These are phyloP conservation scores for Darevskia mixta DNA, from an alignment of 2,797 vertebrate species.

Conservation along the genomic window DNA sequence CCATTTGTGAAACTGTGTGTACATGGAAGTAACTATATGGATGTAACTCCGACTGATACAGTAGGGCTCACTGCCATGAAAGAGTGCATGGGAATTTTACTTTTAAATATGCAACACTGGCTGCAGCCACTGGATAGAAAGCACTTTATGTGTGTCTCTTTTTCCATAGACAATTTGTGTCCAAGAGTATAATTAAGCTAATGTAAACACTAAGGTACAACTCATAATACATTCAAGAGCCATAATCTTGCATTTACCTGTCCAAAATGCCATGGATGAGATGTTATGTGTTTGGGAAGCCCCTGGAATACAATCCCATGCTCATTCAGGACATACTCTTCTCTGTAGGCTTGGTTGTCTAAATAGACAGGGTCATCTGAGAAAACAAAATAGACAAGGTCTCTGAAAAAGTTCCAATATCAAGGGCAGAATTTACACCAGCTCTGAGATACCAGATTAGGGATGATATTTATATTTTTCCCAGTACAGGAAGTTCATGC, in stretches of 20 bases:
- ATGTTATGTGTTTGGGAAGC: slow-evolving; percentile 78
- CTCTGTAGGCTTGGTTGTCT: slow-evolving; percentile 82
- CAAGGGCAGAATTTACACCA: background rate
- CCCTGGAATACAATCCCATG: slow-evolving; percentile 86
- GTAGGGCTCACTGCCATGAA: background rate
- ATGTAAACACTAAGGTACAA: background rate
- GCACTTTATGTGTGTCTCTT: background rate
- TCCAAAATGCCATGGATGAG: slow-evolving; percentile 86
- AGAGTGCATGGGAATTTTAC: background rate
- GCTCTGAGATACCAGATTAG: too few species aligned
- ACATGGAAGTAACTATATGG: background rate
- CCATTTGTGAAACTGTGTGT: too few species aligned
- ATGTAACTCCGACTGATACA: background rate
- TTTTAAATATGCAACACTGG: background rate
- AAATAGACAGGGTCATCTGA: slow-evolving; percentile 87
- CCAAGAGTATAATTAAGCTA: background rate
- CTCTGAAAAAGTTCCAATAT: background rate
- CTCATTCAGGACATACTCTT: slow-evolving; percentile 91
- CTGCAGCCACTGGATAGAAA: background rate
- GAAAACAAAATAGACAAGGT: slow-evolving; percentile 25
- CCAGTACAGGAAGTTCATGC: background rate
- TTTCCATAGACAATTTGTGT: background rate
- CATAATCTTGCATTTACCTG: slow-evolving; percentile 80
- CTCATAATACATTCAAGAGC: background rate
- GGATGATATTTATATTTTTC: too few species aligned